A percentile compares a stretch with the other conserved stretches of the same genome.
These are phyloP conservation scores for Trachelus stipa DNA, from an alignment of 2,888 invertebrate species.

Conservation along the genomic window DNA sequence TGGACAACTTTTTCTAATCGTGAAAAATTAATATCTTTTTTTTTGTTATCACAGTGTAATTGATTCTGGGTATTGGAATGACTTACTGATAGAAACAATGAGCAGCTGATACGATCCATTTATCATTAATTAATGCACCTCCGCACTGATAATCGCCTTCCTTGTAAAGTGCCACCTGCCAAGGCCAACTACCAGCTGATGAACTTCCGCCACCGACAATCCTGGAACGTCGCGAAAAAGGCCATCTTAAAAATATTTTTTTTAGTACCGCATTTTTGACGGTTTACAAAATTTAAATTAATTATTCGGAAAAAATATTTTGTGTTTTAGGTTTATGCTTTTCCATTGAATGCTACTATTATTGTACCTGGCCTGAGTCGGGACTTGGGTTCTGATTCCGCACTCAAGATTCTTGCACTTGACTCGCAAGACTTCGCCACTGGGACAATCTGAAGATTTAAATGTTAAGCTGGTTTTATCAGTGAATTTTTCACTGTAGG, in stretches of 20 bases:
- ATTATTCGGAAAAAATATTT: not conserved
- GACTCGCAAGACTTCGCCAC: slow-evolving; percentile 75
- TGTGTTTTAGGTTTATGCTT: not conserved
- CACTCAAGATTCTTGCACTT: slow-evolving; percentile 78
- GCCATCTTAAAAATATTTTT: slow-evolving; percentile 23
- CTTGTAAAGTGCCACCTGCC: slow-evolving; percentile 88
- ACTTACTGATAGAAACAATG: slow-evolving; percentile 86
- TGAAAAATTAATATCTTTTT: too few species aligned
- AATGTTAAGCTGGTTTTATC: slow-evolving; percentile 76
- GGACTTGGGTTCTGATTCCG: slow-evolving; percentile 77
- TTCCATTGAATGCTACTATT: slow-evolving; percentile 3
- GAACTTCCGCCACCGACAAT: slow-evolving; percentile 86
- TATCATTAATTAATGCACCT: slow-evolving; percentile 77
- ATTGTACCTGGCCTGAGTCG: slow-evolving; percentile 74
- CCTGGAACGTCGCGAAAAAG: slow-evolving; percentile 69
- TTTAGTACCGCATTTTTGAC: not conserved
- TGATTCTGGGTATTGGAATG: not conserved
- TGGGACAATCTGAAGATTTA: slow-evolving; percentile 73
- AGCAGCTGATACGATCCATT: slow-evolving; percentile 83
- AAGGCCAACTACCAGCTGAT: slow-evolving; percentile 83
- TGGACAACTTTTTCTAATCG: not conserved
- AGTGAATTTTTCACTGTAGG: slow-evolving; percentile 67
- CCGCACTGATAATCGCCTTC: slow-evolving; percentile 89
- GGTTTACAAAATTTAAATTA: not conserved
- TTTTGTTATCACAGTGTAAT: too few species aligned